phyloP scores from a whole-genome alignment of 2,888 invertebrate genomes.

The Gymnocheta viridis region DNA sequence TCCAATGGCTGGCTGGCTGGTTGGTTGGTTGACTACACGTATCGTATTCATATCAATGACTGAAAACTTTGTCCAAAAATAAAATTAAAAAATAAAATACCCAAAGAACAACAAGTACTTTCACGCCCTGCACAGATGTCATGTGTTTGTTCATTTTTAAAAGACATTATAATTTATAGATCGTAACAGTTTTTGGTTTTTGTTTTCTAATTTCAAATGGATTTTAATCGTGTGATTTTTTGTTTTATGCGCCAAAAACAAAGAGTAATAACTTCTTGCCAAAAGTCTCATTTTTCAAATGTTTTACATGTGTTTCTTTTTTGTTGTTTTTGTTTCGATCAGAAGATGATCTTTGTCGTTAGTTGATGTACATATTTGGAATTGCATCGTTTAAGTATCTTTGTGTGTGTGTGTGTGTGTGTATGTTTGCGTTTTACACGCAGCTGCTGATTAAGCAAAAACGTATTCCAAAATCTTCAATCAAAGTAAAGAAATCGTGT shows the following conservation, averaged over 20 bases:
- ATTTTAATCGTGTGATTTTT: slow-evolving; percentile 48
- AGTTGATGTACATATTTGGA: background rate
- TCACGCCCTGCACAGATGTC: slow-evolving; percentile 31
- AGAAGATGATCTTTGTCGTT: background rate
- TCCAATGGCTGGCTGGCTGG: background rate
- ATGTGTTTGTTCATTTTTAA: slow-evolving; percentile 32
- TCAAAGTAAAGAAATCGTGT: no score
- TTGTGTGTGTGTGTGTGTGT: no score
- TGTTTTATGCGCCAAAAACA: slow-evolving; percentile 43
- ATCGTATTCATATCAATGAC: slow-evolving; percentile 44
- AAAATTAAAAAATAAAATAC: slow-evolving; percentile 1
- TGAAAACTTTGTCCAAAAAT: slow-evolving; percentile 16
- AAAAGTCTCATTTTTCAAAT: slow-evolving; percentile 16
- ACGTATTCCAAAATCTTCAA: no score
- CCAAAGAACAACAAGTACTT: slow-evolving; percentile 41
- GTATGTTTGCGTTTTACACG: no score
- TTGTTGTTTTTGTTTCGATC: no score
- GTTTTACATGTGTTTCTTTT: background rate
- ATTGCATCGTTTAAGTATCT: background rate
- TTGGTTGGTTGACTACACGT: slow-evolving; percentile 7
- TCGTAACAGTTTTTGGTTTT: slow-evolving; percentile 53
- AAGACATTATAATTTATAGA: slow-evolving; percentile 59
- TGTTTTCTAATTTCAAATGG: slow-evolving; percentile 40
- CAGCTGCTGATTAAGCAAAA: no score
- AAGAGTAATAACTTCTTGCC: slow-evolving; percentile 16